phyloP scores from a whole-genome alignment of 1,140 invertebrate genomes.

The Limonius californicus region DNA sequence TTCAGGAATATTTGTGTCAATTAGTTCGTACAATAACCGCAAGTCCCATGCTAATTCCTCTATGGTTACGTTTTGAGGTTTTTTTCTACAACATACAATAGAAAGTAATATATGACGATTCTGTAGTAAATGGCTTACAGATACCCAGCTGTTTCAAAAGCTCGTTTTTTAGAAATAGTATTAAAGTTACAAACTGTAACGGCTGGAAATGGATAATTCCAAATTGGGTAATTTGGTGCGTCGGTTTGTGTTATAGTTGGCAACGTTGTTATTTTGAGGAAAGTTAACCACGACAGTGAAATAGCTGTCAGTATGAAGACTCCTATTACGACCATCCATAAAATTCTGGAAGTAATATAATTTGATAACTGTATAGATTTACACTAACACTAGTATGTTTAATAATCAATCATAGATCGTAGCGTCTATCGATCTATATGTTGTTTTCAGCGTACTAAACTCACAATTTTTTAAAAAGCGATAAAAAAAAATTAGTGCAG shows the following conservation, averaged over 20 bases:
- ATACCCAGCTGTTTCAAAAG: conserved; percentile 46
- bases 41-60: conserved; percentile 20
- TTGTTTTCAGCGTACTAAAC: too few relatives aligned
- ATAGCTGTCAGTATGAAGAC: too few relatives aligned
- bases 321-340: too few relatives aligned
- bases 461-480: too few relatives aligned
- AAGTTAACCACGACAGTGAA: too few relatives aligned
- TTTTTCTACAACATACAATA: conserved; percentile 13
- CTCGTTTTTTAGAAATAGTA: conserved; percentile 51
- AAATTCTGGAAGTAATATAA: too few relatives aligned
- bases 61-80: background rate
- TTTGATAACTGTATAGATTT: too few relatives aligned
- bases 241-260: conserved; percentile 52
- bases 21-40: conserved; percentile 19
- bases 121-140: conserved; percentile 48
- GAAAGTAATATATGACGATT: too few relatives aligned
- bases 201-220: conserved; percentile 67
- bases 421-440: too few relatives aligned
- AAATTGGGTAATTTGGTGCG: conserved; percentile 65
- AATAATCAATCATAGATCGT: too few relatives aligned
- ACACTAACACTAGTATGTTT: too few relatives aligned
- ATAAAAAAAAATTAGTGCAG: too few relatives aligned
- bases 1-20: conserved; percentile 7
- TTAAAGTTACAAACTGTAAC: conserved; percentile 67
- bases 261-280: background rate